Evolutionary conservation across 2,888 invertebrate genomes (phyloP), one percentile per base, ranked within the genome.

Genomic region (Pseudococcus viburni): DNA sequence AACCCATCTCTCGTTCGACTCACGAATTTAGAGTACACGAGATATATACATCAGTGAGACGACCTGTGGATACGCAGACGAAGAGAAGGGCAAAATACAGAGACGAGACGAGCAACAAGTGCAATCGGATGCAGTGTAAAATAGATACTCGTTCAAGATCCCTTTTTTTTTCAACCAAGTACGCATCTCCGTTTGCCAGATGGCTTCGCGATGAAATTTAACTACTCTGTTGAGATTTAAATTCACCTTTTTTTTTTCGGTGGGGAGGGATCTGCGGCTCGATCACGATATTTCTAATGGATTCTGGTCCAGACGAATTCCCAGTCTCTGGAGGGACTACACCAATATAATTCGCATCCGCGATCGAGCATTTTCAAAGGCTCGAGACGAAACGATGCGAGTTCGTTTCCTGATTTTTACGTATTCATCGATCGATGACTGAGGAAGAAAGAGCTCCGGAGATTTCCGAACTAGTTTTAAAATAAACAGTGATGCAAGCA

Each of bases 161-260:
- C 59, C 59, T 59, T 59, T 59, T 55, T 59, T 59, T 7, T 19
- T 59, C 59, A 12, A 15, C 55, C 12, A 12, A 17, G n/a, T 59
- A 59, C 9, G 19, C 59, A 59, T 33, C 68, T 73, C 11, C 68
- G 68, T 22, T 73, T 73, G 68, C 68, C 68, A 73, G 68, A 73
- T 73, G 68, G 68, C 68, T 73, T 73, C 33, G 22, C 26, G 68
- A 73, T 59, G 59, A 59, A 59, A 59, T 59, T 59, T 59, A 59
- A 59, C 59, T 59, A 19, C 59, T 19, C 59, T 59, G 59, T 59
- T 59, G 59, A 59, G 59, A 59, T 59, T 59, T 59, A 59, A 59
- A 59, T 59, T 59, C 59, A 59, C 59, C 59, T 33, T 33, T 33
- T 33, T 59, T 59, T 59, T 59, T 59, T n/a, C 19, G 59, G n/a